Base-by-base conservation (phyloP, 2,888 invertebrate genomes). In the Hypena proboscidalis region DNA sequence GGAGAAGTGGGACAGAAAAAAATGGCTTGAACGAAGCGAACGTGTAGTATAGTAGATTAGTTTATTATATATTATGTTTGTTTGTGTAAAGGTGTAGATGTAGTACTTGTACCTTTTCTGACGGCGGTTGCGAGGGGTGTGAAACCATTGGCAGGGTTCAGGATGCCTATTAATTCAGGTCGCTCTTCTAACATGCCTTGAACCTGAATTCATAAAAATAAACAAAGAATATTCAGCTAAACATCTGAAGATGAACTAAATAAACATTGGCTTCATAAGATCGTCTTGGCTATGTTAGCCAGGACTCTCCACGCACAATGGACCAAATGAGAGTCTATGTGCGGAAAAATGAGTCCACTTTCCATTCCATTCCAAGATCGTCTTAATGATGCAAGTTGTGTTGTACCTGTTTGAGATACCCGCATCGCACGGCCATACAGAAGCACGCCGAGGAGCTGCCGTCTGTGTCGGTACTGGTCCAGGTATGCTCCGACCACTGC, bases 121-220 rank as follows among this genome's bases (percentile, higher is more conserved):
- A 92, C 80, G 2, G 92, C 92, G n/a, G 90, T 90, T 3, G 90
- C 82, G 21, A 93, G 81, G 0, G 93, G 92, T 0, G 92, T 92
- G 63, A 87, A 87, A 0, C 91, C 89, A 33, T 84, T 88, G 42
- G 63, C 69, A 0, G 80, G 78, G 64, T 92, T 92, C 55, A 89
- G 75, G 1, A 83, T 76, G 21, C 85, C 85, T 3, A 93, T 66
- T 34, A 93, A 69, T 7, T 77, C 70, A 0, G 92, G 92, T 1
- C 92, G 69, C 49, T 88, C 87, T 1, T 86, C 86, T 11, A 89
- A 43, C 87, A 90, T 86, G 11, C 70, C 59, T 39, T 87, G 87
- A 1, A 88, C 70, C 89, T 90, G 60, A 1, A 51, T 37, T 4
- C 1, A 11, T 10, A 32, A n/a, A 17, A 7, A 20, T 7, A 35